Evolutionary conservation across 2,797 vertebrate genomes (phyloP).

Genomic region (Mallotus villosus): DNA sequence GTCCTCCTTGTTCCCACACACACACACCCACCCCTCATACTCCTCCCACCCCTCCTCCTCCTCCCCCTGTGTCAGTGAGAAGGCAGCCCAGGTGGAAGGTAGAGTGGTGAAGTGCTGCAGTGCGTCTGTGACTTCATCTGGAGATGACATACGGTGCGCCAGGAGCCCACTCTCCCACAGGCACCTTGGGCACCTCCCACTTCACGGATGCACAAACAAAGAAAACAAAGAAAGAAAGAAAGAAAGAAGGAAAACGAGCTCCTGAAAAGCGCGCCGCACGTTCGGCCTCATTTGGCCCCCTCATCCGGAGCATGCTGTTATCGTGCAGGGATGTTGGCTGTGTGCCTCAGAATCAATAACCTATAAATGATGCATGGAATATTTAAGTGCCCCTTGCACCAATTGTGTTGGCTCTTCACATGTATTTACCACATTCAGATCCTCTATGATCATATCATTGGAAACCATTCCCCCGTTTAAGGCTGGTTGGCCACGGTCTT

Average conservation of each 20-base stretch:
- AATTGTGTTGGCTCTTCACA: not conserved
- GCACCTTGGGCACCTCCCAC: not conserved
- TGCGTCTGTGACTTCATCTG: conserved; percentile 24
- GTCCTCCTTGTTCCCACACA: not conserved
- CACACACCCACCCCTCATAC: not conserved
- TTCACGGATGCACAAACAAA: too few relatives aligned
- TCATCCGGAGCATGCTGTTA: not conserved
- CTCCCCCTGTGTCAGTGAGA: not conserved
- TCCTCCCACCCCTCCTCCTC: not conserved
- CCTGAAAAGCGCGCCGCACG: too few relatives aligned
- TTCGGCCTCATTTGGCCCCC: not conserved
- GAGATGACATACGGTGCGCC: conserved; percentile 9
- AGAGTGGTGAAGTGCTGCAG: conserved; percentile 21
- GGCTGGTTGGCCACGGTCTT: not conserved
- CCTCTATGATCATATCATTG: not conserved
- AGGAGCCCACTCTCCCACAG: not conserved
- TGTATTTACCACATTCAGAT: not conserved
- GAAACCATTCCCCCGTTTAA: not conserved
- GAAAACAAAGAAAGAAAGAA: too few relatives aligned
- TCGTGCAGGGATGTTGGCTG: not conserved
- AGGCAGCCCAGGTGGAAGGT: conserved; percentile 9
- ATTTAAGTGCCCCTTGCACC: not conserved
- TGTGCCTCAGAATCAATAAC: not conserved
- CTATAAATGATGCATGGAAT: not conserved
- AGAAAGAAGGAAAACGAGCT: too few relatives aligned